These are phyloP conservation scores for Carassius auratus DNA, from an alignment of 2,113 vertebrate genomes.

Conservation along the genomic window DNA sequence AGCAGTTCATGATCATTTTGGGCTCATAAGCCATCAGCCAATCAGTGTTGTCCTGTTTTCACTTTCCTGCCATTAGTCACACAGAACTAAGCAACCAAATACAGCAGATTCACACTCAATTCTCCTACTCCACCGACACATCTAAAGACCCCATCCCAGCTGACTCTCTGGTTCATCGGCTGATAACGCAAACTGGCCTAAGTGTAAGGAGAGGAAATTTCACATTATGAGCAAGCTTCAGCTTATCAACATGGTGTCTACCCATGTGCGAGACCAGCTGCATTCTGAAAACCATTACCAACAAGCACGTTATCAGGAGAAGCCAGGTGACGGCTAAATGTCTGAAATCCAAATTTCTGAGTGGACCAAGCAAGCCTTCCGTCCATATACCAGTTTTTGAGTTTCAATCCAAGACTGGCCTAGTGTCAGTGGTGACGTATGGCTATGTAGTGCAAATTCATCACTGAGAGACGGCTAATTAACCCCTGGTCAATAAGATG, in stretches of 20 bases:
- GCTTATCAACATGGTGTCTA: conserved; percentile 72
- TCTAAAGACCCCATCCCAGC: conserved; percentile 43
- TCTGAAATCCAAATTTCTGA: conserved; percentile 29
- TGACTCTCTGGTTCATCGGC: conserved; percentile 63
- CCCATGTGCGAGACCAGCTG: conserved; percentile 61
- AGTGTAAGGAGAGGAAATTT: conserved; percentile 66
- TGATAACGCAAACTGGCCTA: conserved; percentile 65
- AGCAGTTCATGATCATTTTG: neutral
- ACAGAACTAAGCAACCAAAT: neutral
- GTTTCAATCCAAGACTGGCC: neutral
- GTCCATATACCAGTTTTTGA: neutral
- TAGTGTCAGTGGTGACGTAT: conserved; percentile 9
- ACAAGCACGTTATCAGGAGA: conserved; percentile 68
- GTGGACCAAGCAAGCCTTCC: neutral
- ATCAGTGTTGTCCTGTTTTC: neutral
- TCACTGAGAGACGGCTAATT: conserved; percentile 11
- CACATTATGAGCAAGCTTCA: conserved; percentile 58
- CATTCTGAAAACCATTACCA: conserved; percentile 66
- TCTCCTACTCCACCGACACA: conserved; percentile 35
- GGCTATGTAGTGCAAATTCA: neutral
- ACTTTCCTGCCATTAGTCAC: neutral
- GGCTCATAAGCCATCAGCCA: neutral
- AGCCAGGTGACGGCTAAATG: conserved; percentile 56
- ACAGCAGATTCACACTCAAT: neutral
- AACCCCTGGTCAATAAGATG: conserved; percentile 40